Evolutionary conservation across 1,140 invertebrate species (phyloP), one percentile per base, ranked within the genome.

Genomic region (Leptopilina clavipes): DNA sequence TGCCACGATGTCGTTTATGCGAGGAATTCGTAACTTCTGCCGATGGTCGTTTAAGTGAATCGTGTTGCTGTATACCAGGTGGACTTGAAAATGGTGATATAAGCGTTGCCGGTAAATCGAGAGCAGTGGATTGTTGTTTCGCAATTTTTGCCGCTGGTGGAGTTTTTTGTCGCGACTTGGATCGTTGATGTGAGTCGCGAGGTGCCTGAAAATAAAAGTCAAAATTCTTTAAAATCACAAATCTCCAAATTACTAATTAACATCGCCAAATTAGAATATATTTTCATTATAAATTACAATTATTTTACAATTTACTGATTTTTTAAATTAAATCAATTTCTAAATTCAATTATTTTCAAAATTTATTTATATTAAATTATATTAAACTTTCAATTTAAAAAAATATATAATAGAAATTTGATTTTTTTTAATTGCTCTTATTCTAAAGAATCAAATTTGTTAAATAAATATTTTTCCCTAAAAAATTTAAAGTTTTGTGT

Each of bases 131-230:
- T 31, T 31, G 81, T 59, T 85, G 85, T 44, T 85, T 86, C 56
- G 84, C 71, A 75, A 77, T 77, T 82, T 85, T 85, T 11, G 80
- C 72, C n/a, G 77, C 79, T 0, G 86, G 86, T 10, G 87, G 84
- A 6, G 85, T 87, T 73, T 88, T 89, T 31, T 84, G 85, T 43
- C 87, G 88, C 18, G 83, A 84, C 56, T 88, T 89, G 54, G 83
- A 79, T 70, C 79, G 82, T 45, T 86, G 85, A 25, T 85, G 80
- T 12, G 77, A 78, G 43, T 86, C 82, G 14, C 85, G 78, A 76
- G 59, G 22, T 14, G 59, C 25, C 59, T 65, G 22, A 65, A 65
- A 65, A 59, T 11, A 25, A 7, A 59, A 31, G 5, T 7, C 48
- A 52, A 52, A 45, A 45, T 14, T 52, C 48, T 17, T 52, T 14